These are phyloP conservation scores for Isotomurus palustris DNA, from an alignment of 2,888 invertebrate species.

Conservation along the genomic window DNA sequence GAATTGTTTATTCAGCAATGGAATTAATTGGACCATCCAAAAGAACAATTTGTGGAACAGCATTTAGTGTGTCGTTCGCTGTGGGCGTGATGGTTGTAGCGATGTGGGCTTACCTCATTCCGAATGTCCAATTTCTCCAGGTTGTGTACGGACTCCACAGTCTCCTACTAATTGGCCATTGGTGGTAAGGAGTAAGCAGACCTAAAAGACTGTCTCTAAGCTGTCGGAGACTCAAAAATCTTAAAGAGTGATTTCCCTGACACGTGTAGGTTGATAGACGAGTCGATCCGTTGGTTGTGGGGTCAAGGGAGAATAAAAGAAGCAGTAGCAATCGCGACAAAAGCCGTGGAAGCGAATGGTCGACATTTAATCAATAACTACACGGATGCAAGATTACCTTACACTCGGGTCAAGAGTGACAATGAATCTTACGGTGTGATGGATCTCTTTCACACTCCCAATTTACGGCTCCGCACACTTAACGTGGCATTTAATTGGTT, in stretches of 20 bases:
- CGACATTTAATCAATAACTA: constrained; percentile 11
- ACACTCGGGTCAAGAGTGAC: background rate
- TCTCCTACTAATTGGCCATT: constrained; percentile 68
- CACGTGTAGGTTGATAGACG: constrained; percentile 72
- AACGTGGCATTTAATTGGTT: constrained; percentile 76
- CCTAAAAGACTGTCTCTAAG: background rate
- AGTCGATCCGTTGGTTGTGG: constrained; percentile 85
- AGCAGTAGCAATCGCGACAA: constrained; percentile 54
- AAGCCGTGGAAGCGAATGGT: constrained; percentile 24
- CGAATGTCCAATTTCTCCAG: constrained; percentile 69
- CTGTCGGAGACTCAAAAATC: too few relatives aligned
- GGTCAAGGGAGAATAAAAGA: constrained; percentile 69
- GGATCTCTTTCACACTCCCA: constrained; percentile 50
- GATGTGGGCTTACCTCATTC: constrained; percentile 72
- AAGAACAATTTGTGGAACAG: constrained; percentile 72
- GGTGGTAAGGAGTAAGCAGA: constrained; percentile 54
- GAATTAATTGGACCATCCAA: constrained; percentile 75
- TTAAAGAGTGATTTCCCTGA: background rate
- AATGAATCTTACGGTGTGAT: constrained; percentile 19
- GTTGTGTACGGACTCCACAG: constrained; percentile 73
- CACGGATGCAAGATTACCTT: constrained; percentile 1
- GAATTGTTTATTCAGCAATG: constrained; percentile 58
- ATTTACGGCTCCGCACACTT: constrained; percentile 67
- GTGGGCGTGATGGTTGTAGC: constrained; percentile 70
- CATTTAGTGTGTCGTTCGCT: constrained; percentile 68